phyloP scores from a whole-genome alignment of 1,140 invertebrate species.

The Drosophila willistoni region DNA sequence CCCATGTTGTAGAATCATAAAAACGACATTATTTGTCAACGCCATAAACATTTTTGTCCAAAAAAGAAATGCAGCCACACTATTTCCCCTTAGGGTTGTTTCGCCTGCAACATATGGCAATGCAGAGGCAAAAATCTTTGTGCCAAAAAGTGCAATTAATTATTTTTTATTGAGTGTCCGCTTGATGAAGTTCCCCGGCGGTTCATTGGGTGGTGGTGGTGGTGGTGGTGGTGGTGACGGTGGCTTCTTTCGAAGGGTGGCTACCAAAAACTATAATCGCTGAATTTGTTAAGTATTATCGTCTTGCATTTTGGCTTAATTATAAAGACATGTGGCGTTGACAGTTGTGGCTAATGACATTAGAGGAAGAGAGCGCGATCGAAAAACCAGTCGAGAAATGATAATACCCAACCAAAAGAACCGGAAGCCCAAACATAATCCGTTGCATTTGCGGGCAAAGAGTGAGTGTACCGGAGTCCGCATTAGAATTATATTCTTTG shows the following conservation, averaged over 20 bases:
- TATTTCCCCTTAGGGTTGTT: constrained; percentile 14
- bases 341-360: constrained; percentile 79
- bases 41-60: constrained; percentile 50
- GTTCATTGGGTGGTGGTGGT: constrained; percentile 3
- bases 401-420: constrained; percentile 11
- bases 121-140: constrained; percentile 33
- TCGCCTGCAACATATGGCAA: constrained; percentile 67
- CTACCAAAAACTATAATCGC: constrained; percentile 45
- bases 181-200: constrained; percentile 16
- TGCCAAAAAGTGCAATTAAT: constrained; percentile 78
- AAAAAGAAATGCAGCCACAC: constrained; percentile 30
- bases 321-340: constrained; percentile 78
- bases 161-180: constrained; percentile 74
- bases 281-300: constrained; percentile 76
- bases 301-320: constrained; percentile 68
- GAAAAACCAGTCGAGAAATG: constrained; percentile 24
- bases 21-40: constrained; percentile 82
- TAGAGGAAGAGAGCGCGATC: constrained; percentile 25
- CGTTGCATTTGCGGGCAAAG: constrained; percentile 59
- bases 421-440: constrained; percentile 64
- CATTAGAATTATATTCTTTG: constrained; percentile 49
- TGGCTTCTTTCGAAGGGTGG: neutral
- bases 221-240: neutral
- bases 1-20: constrained; percentile 47
- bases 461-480: constrained; percentile 5